Conservation (phyloP, 2,797 vertebrate species). For the Zonotrichia albicollis region DNA sequence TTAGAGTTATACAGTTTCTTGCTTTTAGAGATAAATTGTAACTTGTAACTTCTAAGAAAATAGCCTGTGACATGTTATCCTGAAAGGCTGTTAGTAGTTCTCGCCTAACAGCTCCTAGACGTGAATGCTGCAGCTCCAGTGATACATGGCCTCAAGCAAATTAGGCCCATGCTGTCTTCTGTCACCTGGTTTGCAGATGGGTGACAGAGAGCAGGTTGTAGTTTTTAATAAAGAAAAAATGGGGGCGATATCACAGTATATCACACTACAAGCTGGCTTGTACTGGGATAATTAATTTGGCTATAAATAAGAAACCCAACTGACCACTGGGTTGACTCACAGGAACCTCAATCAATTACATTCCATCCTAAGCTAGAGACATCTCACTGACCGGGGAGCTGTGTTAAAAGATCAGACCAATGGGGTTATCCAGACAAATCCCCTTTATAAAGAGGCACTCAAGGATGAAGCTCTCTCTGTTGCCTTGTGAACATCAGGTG, state of each 20-base stretch:
- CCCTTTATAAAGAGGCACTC: not conserved
- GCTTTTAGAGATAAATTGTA: not conserved
- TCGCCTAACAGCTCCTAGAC: not conserved
- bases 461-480: not conserved
- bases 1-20: not conserved
- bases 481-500: rapidly evolving
- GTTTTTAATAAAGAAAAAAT: not conserved
- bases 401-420: not conserved
- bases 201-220: not conserved
- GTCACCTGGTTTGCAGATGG: not conserved
- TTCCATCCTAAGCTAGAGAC: not conserved
- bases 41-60: not conserved
- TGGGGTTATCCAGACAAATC: not conserved
- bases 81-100: not conserved
- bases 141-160: not conserved
- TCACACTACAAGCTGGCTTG: not conserved
- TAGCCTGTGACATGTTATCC: not conserved
- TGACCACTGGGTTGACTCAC: not conserved
- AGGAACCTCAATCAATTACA: not conserved
- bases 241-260: not conserved
- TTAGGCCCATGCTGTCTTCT: not conserved
- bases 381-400: not conserved
- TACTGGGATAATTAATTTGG: not conserved
- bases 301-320: not conserved
- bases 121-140: not conserved